Percentiles rank a stretch among this genome's conserved stretches.
phyloP scores from a whole-genome alignment of 2,888 invertebrate genomes.

The Nymphalis urticae region DNA sequence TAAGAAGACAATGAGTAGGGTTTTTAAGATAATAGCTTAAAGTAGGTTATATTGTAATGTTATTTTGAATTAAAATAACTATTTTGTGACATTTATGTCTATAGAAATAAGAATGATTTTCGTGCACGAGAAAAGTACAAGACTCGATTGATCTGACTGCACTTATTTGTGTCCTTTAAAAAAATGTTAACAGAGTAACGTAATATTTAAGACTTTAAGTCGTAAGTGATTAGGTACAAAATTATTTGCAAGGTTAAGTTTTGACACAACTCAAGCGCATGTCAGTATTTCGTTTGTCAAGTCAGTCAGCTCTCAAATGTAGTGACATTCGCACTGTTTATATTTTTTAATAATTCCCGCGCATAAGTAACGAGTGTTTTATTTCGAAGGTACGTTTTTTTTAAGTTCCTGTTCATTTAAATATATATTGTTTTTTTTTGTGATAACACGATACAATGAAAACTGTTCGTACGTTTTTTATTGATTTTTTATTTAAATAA shows the following conservation, averaged over 20 bases:
- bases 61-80: neutral
- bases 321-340: conserved; percentile 34
- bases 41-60: neutral
- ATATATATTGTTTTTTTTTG: neutral
- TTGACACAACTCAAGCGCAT: conserved; percentile 36
- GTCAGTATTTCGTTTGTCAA: conserved; percentile 35
- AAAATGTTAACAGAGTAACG: neutral
- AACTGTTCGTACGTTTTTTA: too few species aligned
- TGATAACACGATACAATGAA: too few species aligned
- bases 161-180: conserved; percentile 11
- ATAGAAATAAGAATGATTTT: neutral
- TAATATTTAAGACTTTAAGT: neutral
- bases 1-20: neutral
- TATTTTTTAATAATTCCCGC: neutral
- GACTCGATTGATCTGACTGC: neutral
- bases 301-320: conserved; percentile 40
- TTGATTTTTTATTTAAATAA: too few species aligned
- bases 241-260: conserved; percentile 1
- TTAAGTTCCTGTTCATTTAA: neutral
- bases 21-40: neutral
- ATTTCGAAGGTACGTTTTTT: conserved; percentile 14
- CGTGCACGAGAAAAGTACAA: neutral
- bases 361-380: conserved; percentile 2
- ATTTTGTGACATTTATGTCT: neutral
- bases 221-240: neutral